phyloP scores from a whole-genome alignment of 2,888 invertebrate genomes.

The Calliphora vomitoria region DNA sequence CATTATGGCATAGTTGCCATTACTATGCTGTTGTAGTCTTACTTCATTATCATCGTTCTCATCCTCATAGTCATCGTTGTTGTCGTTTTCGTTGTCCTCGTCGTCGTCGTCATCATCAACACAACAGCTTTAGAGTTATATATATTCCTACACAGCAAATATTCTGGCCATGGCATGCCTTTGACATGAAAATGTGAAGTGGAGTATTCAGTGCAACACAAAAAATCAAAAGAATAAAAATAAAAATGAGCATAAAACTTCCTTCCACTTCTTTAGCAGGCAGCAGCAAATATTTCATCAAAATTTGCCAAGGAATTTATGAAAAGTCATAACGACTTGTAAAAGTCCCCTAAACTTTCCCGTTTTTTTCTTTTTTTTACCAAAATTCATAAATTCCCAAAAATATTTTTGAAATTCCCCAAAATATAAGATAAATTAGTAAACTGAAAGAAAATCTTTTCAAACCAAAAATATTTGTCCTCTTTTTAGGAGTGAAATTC shows the following conservation, averaged over 20 bases:
- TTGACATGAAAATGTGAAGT: constrained; percentile 53
- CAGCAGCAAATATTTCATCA: not conserved
- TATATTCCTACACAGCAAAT: constrained; percentile 55
- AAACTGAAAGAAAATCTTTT: too few relatives aligned
- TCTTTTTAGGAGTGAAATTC: too few relatives aligned
- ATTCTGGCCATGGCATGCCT: constrained; percentile 51
- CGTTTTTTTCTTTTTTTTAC: too few relatives aligned
- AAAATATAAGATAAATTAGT: too few relatives aligned
- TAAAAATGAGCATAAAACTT: constrained; percentile 48
- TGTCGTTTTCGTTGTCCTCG: not conserved
- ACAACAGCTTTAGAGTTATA: not conserved
- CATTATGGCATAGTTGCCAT: constrained; percentile 20
- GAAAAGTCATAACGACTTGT: too few relatives aligned
- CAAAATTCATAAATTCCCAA: not conserved
- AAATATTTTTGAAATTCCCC: not conserved
- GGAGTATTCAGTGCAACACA: constrained; percentile 13
- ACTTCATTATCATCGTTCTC: constrained; percentile 17
- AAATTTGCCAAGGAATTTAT: not conserved
- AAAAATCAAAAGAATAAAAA: not conserved
- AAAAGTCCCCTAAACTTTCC: not conserved
- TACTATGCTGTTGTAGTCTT: constrained; percentile 28
- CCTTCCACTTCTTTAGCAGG: constrained; percentile 32
- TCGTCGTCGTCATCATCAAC: not conserved
- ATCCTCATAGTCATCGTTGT: not conserved
- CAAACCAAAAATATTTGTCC: too few relatives aligned